These are phyloP conservation scores for Mustelus asterias DNA, from an alignment of 2,113 vertebrate genomes.

Conservation along the genomic window DNA sequence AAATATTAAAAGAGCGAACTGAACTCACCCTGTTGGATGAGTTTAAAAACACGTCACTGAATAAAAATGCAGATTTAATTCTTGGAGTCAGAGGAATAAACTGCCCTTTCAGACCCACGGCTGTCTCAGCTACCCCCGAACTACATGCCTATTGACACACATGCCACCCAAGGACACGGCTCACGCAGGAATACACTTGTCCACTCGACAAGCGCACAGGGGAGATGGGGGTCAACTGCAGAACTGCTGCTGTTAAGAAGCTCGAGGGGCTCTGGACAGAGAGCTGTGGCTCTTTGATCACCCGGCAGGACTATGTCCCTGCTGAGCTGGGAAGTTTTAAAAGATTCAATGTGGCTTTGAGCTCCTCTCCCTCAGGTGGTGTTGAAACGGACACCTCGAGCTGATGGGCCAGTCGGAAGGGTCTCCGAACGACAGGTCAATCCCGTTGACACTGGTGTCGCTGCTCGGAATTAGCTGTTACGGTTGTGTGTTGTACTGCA, in stretches of 20 bases:
- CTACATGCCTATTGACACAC: not conserved
- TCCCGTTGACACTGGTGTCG: not conserved
- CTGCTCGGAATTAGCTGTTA: not conserved
- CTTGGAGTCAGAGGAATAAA: not conserved
- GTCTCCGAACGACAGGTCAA: not conserved
- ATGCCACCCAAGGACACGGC: not conserved
- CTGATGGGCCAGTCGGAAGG: not conserved
- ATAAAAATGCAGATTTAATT: not conserved
- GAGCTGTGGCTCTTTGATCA: not conserved
- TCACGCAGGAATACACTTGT: not conserved
- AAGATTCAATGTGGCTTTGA: not conserved
- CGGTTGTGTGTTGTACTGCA: not conserved
- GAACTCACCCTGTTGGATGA: not conserved
- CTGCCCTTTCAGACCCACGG: not conserved
- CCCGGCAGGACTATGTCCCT: not conserved
- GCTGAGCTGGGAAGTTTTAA: not conserved
- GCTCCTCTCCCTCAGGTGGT: not conserved
- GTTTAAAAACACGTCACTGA: not conserved
- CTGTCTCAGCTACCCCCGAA: not conserved
- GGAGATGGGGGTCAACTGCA: not conserved
- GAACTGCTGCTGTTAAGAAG: too few relatives aligned
- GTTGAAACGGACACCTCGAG: not conserved
- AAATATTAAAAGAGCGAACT: conserved; percentile 26
- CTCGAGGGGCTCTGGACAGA: too few relatives aligned
- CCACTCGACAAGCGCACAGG: not conserved